Conservation (phyloP, 2,797 vertebrate genomes). For the Phalanger gymnotis region DNA sequence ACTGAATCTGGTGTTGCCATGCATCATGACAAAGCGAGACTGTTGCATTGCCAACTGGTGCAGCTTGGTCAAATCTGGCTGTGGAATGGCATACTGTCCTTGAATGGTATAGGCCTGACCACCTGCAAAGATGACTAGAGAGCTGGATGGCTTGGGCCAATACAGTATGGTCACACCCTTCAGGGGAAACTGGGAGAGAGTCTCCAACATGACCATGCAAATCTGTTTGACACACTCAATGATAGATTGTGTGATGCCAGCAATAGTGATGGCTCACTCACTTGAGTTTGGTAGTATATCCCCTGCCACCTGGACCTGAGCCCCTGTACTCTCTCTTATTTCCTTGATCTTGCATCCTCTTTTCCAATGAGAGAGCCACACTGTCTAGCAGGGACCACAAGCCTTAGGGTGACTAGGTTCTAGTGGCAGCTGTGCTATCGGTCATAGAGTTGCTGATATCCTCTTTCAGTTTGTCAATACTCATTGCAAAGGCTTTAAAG, state of each 20-base stretch:
- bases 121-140: conserved; percentile 98
- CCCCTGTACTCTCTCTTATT: conserved; percentile 92
- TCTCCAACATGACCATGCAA: conserved; percentile 99
- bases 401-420: no score
- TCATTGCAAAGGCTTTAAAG: no score
- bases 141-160: conserved; percentile 98
- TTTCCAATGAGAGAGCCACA: no score
- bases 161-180: conserved; percentile 99
- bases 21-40: conserved; percentile 91
- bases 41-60: conserved; percentile 94
- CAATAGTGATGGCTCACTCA: conserved; percentile 97
- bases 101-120: conserved; percentile 96
- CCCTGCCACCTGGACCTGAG: conserved; percentile 98
- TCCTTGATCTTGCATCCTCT: conserved; percentile 18
- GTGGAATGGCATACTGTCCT: conserved; percentile 94
- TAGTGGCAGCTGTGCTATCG: no score
- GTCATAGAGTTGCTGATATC: no score
- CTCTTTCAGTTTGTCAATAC: no score
- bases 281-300: conserved; percentile 99
- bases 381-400: no score
- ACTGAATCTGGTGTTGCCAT: conserved; percentile 92
- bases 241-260: conserved; percentile 97
- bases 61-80: conserved; percentile 95
- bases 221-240: conserved; percentile 99
- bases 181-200: conserved; percentile 91